These are phyloP conservation scores for Okapia johnstoni DNA, from an alignment of 2,113 vertebrate genomes.

Conservation along the genomic window DNA sequence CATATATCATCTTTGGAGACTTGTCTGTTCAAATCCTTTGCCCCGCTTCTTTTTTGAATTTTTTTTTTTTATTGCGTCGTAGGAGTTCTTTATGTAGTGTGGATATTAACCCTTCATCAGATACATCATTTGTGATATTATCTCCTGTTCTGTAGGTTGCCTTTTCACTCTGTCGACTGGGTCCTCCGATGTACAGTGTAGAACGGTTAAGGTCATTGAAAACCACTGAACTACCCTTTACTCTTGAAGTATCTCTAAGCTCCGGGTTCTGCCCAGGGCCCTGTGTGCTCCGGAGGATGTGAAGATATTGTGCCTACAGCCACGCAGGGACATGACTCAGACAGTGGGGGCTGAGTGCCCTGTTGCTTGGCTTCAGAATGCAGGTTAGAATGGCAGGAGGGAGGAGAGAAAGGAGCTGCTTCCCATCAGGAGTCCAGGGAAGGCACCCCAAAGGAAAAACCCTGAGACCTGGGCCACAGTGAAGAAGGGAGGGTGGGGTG, in stretches of 20 bases:
- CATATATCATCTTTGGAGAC: background rate
- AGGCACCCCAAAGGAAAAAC: background rate
- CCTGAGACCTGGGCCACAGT: background rate
- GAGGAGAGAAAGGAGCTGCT: background rate
- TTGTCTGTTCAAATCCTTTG: background rate
- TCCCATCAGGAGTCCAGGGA: background rate
- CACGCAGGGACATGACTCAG: background rate
- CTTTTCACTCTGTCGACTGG: background rate
- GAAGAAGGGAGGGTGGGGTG: background rate
- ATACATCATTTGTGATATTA: background rate
- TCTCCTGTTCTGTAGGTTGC: background rate
- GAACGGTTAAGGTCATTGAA: background rate
- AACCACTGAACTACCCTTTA: background rate
- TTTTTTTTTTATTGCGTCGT: background rate
- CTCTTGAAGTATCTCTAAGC: background rate
- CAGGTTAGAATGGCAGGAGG: background rate
- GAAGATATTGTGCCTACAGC: background rate
- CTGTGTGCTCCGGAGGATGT: background rate
- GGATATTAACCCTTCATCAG: background rate
- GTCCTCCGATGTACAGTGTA: background rate
- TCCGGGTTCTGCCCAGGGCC: background rate
- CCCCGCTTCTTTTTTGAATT: background rate
- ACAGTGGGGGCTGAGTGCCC: background rate
- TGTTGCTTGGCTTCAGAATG: background rate
- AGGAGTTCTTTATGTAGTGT: background rate